Evolutionary conservation across 1,140 invertebrate genomes (phyloP).

Genomic region (Anastrepha ludens): DNA sequence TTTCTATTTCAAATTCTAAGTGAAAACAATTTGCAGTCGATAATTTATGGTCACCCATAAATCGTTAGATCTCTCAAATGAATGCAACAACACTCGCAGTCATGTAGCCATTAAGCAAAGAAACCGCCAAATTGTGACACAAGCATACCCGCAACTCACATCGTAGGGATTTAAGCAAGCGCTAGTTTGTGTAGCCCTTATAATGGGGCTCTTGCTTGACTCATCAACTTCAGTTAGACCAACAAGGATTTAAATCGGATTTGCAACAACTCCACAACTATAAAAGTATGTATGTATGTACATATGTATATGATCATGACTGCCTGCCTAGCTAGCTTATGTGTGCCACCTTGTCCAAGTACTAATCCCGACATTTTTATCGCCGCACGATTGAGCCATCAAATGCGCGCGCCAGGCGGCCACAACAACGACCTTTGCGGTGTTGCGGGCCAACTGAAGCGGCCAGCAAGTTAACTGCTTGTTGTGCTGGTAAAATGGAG

Average conservation of each 20-base stretch:
- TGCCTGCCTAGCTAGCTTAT: neutral
- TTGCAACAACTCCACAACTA: neutral
- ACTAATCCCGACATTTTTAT: constrained; percentile 51
- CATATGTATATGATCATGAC: neutral
- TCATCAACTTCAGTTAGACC: constrained; percentile 31
- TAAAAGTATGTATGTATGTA: neutral
- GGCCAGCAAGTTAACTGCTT: constrained; percentile 18
- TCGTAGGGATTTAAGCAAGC: neutral
- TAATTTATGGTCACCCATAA: neutral
- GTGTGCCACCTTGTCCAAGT: constrained; percentile 10
- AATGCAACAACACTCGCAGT: neutral
- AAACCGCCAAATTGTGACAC: constrained; percentile 9
- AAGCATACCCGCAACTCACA: neutral
- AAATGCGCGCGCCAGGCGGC: constrained; percentile 49
- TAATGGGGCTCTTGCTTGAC: constrained; percentile 20
- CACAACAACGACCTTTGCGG: constrained; percentile 28
- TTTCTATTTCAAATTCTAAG: neutral
- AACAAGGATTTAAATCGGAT: constrained; percentile 1
- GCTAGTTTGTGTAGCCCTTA: neutral
- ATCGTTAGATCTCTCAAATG: neutral
- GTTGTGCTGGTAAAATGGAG: neutral
- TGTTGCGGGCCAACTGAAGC: constrained; percentile 2
- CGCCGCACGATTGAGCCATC: constrained; percentile 49
- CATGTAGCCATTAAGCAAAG: neutral
- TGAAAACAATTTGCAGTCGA: neutral